Evolutionary conservation across 1,140 invertebrate species (phyloP).

Genomic region (Bombus difficillimus): DNA sequence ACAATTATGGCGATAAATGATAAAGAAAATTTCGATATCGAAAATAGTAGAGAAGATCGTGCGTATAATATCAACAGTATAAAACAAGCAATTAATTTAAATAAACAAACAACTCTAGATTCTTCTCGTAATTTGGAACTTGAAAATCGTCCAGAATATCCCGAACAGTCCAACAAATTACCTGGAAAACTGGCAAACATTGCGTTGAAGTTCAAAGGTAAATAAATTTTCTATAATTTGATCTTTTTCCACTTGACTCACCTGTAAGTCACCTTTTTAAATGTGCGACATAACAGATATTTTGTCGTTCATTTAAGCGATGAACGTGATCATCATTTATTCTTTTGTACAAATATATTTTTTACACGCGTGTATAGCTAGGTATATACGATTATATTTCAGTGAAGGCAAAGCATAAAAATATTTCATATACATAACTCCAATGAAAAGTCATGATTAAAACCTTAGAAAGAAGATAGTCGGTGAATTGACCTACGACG

Average conservation of each 20-base stretch:
- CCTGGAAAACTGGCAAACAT: neutral
- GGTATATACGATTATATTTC: neutral
- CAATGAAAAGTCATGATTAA: conserved; percentile 61
- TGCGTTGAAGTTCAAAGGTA: conserved; percentile 44
- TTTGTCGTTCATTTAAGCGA: neutral
- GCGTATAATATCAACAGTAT: neutral
- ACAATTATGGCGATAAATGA: neutral
- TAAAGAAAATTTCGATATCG: neutral
- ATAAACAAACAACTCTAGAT: neutral
- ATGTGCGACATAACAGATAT: neutral
- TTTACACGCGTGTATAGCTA: neutral
- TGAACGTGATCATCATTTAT: neutral
- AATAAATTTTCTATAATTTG: conserved; percentile 20
- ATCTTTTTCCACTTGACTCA: neutral
- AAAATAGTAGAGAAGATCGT: neutral
- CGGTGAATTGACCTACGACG: conserved; percentile 51
- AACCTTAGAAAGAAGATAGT: conserved; percentile 73
- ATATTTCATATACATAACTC: neutral
- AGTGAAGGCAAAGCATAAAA: neutral
- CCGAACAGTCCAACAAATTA: neutral
- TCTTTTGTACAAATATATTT: neutral
- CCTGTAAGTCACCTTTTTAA: neutral
- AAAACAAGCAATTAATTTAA: neutral
- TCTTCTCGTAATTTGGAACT: neutral
- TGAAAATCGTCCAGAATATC: neutral